Base-by-base conservation (phyloP, 2,113 vertebrate genomes). In the Aspiorhynchus laticeps region DNA sequence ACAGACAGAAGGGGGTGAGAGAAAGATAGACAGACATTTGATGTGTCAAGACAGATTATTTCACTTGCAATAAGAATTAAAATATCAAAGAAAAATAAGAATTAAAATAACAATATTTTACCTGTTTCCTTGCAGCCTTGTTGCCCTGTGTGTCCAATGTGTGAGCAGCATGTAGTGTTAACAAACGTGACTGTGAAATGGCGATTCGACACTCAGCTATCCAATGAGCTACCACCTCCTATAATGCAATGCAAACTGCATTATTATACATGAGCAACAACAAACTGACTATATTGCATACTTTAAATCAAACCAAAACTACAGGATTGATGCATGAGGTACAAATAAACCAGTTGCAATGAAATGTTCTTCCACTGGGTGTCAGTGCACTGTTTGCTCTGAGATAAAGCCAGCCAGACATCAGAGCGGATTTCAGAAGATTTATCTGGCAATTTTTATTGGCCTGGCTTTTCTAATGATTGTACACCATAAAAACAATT, bases 211-310 rank as follows among this genome's bases (percentile, higher is more conserved):
- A 97, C 80, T 99, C 96, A 0, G 97, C 97, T 12, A 98, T 97
- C 97, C 97, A 97, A 91, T 99, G 98, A n/a, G 97, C 95, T 48
- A 99, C 91, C 0, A 96, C 97, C 63, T 99, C 98, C 67, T 71
- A 53, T 17, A 21, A 53, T 21, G 19, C 17, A 53, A 53, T 21
- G 51, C 51, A 53, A 53, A 19, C 17, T 2, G 6, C 17, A 53
- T 53, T 53, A 53, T 53, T 74, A 36, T 24, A 43, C 4, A 5
- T 31, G 4, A 41, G 2, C 59, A 84, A 26, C 21, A 46, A 51
- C 31, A 85, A 51, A 67, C 33, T 31, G 17, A 80, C 33, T 53
- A 59, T 10, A 59, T 12, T 59, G 36, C 4, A 59, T 14, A 6
- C 10, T 14, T 36, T 59, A 80, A 80, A 24, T 21, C 7, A 24